Conservation (phyloP, 2,888 invertebrate genomes). For the Heliconius sara region DNA sequence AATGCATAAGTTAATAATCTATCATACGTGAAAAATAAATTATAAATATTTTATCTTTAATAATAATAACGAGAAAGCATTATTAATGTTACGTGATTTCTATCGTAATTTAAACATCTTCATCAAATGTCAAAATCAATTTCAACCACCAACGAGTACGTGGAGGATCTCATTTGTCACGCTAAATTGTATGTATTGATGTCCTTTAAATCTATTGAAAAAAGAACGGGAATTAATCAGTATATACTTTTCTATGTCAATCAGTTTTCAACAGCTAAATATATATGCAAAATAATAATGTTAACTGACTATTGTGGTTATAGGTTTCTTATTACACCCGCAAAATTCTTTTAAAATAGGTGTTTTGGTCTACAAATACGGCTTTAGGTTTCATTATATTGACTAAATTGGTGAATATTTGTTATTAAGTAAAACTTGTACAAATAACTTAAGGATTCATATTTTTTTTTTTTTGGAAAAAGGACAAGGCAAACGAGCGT, state of each 20-base stretch:
- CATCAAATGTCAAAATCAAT: constrained; percentile 74
- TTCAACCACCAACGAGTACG: constrained; percentile 50
- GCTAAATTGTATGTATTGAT: constrained; percentile 61
- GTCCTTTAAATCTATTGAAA: constrained; percentile 14
- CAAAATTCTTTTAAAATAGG: not conserved
- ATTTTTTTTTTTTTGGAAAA: no score
- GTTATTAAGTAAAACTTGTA: no score
- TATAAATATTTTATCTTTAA: not conserved
- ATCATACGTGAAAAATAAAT: not conserved
- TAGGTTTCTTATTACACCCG: not conserved
- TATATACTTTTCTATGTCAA: no score
- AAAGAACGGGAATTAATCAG: not conserved
- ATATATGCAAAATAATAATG: not conserved
- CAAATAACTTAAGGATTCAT: no score
- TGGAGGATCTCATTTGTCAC: constrained; percentile 63
- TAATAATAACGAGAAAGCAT: not conserved
- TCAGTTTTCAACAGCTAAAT: not conserved
- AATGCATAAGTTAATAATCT: not conserved
- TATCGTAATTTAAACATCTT: constrained; percentile 36
- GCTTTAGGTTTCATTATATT: not conserved
- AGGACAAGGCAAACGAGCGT: no score
- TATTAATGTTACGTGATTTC: not conserved
- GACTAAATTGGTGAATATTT: not conserved
- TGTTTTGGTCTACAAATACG: not conserved
- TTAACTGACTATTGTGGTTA: not conserved